Evolutionary conservation across 2,888 invertebrate genomes (phyloP).

Genomic region (Dolichopus griseipennis): DNA sequence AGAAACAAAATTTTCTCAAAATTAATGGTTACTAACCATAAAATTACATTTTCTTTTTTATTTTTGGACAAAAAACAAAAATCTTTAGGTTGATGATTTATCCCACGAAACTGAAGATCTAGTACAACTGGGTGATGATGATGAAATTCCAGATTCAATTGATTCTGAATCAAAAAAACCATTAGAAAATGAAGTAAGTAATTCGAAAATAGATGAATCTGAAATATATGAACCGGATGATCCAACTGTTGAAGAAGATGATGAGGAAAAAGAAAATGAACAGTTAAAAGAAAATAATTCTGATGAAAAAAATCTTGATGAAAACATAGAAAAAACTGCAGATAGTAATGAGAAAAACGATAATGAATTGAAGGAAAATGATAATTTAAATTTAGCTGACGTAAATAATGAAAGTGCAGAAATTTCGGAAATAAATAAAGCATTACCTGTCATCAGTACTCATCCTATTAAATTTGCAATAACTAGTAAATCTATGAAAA

Average conservation of each 20-base stretch:
- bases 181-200: conserved; percentile 13
- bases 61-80: conserved; percentile 42
- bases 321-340: conserved; percentile 25
- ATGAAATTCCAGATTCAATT: conserved; percentile 38
- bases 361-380: conserved; percentile 20
- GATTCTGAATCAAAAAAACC: conserved; percentile 21
- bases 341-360: conserved; percentile 24
- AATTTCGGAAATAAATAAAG: conserved; percentile 20
- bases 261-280: conserved; percentile 20
- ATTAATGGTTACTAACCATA: conserved; percentile 44
- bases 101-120: conserved; percentile 42
- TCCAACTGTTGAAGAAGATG: conserved; percentile 21
- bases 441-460: conserved; percentile 17
- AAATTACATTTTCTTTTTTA: conserved; percentile 46
- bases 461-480: conserved; percentile 34
- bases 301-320: conserved; percentile 22
- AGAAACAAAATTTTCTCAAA: not conserved
- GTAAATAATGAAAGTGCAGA: conserved; percentile 18
- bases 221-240: conserved; percentile 17
- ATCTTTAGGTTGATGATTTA: conserved; percentile 43
- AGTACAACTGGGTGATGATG: conserved; percentile 42
- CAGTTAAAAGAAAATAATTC: conserved; percentile 16
- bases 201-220: conserved; percentile 36
- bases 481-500: conserved; percentile 35
- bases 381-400: conserved; percentile 10